phyloP scores from a whole-genome alignment of 2,888 invertebrate species.

The Mylabris sibirica region DNA sequence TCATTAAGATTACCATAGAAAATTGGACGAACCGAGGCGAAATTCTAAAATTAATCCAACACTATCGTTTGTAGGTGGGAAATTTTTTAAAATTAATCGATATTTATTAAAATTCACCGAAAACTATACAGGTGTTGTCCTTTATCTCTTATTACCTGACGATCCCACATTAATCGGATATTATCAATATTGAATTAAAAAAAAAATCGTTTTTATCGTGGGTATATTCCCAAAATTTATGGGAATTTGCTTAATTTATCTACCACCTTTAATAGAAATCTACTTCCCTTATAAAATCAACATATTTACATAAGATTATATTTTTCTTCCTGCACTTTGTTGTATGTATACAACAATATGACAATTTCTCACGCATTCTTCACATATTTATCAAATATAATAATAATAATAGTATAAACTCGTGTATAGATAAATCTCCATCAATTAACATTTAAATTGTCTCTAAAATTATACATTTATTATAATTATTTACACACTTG shows the following conservation, averaged over 20 bases:
- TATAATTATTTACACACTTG: background rate
- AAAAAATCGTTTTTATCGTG: background rate
- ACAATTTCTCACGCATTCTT: slow-evolving; percentile 35
- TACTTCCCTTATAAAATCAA: slow-evolving; percentile 10
- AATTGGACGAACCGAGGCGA: background rate
- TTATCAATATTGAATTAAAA: too few relatives aligned
- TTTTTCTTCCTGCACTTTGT: background rate
- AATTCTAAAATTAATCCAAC: background rate
- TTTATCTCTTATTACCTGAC: too few relatives aligned
- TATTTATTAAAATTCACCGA: background rate
- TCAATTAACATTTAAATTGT: slow-evolving; percentile 30
- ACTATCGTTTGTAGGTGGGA: background rate
- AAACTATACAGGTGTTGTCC: background rate
- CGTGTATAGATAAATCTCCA: slow-evolving; percentile 4
- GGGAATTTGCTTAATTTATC: slow-evolving; percentile 9
- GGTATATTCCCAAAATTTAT: background rate
- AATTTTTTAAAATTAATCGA: background rate
- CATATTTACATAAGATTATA: slow-evolving; percentile 11
- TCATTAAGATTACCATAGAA: background rate
- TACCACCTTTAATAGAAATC: slow-evolving; percentile 1
- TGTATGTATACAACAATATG: slow-evolving; percentile 14
- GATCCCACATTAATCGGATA: too few relatives aligned
- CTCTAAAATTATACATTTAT: slow-evolving; percentile 16
- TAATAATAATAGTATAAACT: slow-evolving; percentile 21
- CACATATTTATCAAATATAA: slow-evolving; percentile 28